Evolutionary conservation across 2,888 invertebrate species (phyloP).

Genomic region (Drosophila tripunctata): DNA sequence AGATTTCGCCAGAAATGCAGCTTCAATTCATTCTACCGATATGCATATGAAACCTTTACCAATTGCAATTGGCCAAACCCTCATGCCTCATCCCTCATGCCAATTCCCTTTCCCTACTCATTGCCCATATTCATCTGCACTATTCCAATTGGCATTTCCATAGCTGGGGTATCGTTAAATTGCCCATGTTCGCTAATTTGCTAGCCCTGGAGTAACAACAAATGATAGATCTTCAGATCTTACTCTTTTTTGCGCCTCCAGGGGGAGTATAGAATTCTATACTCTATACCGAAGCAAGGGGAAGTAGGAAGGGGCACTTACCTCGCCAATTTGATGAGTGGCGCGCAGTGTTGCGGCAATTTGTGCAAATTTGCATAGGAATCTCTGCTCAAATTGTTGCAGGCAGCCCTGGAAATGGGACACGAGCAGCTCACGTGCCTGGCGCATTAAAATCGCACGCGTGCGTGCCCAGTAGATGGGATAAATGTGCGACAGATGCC

Average conservation of each 20-base stretch:
- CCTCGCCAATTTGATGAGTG: slow-evolving; percentile 82
- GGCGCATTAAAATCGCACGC: slow-evolving; percentile 87
- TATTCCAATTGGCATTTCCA: slow-evolving; percentile 43
- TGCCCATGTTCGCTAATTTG: slow-evolving; percentile 55
- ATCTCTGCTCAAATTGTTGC: slow-evolving; percentile 87
- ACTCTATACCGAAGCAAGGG: too few relatives aligned
- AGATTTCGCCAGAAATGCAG: slow-evolving; percentile 19
- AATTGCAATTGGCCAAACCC: too few relatives aligned
- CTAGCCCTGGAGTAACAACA: slow-evolving; percentile 44
- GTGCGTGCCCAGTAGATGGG: slow-evolving; percentile 86
- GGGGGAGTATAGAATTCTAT: background rate
- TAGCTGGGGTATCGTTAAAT: slow-evolving; percentile 44
- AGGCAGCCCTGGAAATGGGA: slow-evolving; percentile 88
- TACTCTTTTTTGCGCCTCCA: slow-evolving; percentile 25
- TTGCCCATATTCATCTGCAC: slow-evolving; percentile 20
- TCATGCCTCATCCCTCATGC: background rate
- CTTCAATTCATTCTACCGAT: slow-evolving; percentile 17
- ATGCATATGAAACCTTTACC: background rate
- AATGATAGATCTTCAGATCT: slow-evolving; percentile 55
- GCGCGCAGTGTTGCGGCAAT: slow-evolving; percentile 86
- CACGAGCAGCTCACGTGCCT: slow-evolving; percentile 89
- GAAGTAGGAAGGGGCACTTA: slow-evolving; percentile 68
- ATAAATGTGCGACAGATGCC: slow-evolving; percentile 87
- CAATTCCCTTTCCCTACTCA: background rate
- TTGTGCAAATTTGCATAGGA: slow-evolving; percentile 87